Percentiles rank a stretch among this genome's conserved stretches.
These are phyloP conservation scores for Apistogramma diplotaenia DNA, from an alignment of 2,113 vertebrate genomes.

Conservation along the genomic window DNA sequence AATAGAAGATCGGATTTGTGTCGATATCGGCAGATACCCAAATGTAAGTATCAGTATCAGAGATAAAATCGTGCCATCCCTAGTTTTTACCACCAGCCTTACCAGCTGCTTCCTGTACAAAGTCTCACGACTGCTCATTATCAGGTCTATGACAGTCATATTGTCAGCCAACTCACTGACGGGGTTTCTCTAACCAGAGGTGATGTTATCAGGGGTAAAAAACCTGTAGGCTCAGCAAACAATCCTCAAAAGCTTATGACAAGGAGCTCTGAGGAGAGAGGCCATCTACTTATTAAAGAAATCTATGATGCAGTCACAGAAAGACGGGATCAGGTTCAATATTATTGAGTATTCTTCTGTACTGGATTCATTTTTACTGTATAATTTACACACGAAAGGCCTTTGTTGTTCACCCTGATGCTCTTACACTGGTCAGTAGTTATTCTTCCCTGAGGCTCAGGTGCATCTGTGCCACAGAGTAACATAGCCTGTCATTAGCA, in stretches of 20 bases:
- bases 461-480: constrained; percentile 50
- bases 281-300: not conserved
- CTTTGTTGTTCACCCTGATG: constrained; percentile 11
- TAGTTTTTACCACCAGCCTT: not conserved
- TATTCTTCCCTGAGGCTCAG: constrained; percentile 48
- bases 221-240: not conserved
- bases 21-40: too few species aligned
- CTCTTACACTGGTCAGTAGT: constrained; percentile 21
- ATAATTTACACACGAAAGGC: constrained; percentile 32
- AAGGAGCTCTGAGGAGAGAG: not conserved
- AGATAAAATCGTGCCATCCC: too few species aligned
- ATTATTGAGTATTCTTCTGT: not conserved
- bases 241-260: not conserved
- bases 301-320: not conserved
- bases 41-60: too few species aligned
- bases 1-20: too few species aligned
- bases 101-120: not conserved
- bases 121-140: not conserved
- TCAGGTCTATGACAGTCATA: not conserved
- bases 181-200: not conserved
- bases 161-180: not conserved
- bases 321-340: not conserved
- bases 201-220: not conserved
- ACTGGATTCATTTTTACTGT: not conserved
- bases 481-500: constrained; percentile 68